Conservation (phyloP, 2,113 vertebrate species). For the Erpornis zantholeuca region DNA sequence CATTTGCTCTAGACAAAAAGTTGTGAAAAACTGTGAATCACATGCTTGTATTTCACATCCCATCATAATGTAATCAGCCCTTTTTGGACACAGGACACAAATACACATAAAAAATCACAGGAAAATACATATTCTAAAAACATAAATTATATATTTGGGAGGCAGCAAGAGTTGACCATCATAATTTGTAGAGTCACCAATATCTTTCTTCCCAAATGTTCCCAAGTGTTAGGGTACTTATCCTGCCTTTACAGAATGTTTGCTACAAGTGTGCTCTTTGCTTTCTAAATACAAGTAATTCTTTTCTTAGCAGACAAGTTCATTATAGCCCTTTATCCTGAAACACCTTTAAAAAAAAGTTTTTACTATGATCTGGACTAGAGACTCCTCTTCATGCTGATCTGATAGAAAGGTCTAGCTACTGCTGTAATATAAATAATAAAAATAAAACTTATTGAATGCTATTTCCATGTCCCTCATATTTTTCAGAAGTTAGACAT, state of each 20-base stretch:
- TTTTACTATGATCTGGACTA: background rate
- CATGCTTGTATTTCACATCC: background rate
- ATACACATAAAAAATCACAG: background rate
- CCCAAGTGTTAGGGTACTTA: background rate
- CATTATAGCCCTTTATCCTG: background rate
- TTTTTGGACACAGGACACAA: background rate
- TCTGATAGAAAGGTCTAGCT: background rate
- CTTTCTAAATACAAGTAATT: background rate
- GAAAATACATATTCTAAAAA: background rate
- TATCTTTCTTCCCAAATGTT: background rate
- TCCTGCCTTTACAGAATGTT: background rate
- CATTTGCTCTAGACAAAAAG: background rate
- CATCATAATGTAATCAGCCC: background rate
- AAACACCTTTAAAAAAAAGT: background rate
- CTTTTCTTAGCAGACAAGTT: background rate
- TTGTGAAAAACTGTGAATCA: background rate
- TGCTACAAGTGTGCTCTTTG: background rate
- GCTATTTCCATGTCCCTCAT: background rate
- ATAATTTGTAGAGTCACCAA: background rate
- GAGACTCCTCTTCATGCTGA: background rate
- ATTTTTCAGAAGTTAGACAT: background rate
- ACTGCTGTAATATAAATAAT: background rate
- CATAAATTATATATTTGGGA: background rate
- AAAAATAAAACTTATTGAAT: background rate
- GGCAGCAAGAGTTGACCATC: background rate